Percentiles rank a stretch among this genome's conserved stretches.
Evolutionary conservation across 2,797 vertebrate genomes (phyloP).

Genomic region (Telmatherina bonti): DNA sequence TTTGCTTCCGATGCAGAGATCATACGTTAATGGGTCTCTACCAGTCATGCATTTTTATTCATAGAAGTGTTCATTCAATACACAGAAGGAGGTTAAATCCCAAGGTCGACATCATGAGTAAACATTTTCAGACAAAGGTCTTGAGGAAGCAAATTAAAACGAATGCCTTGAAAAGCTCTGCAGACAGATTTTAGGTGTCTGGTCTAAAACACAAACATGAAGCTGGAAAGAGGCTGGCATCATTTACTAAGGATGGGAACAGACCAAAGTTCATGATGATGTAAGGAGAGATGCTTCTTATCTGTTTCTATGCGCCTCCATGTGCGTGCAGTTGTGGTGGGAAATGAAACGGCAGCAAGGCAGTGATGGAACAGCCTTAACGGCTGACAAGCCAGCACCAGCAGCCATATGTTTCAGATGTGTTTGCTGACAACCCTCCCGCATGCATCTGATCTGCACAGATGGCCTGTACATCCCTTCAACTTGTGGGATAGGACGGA

Average conservation of each 20-base stretch:
- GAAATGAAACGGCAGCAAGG: slow-evolving; percentile 28
- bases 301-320: slow-evolving; percentile 14
- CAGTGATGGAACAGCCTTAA: slow-evolving; percentile 35
- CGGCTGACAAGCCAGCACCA: slow-evolving; percentile 42
- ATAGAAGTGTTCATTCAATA: no score
- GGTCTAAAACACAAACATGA: background rate
- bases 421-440: slow-evolving; percentile 30
- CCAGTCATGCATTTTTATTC: background rate
- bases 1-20: background rate
- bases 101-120: background rate
- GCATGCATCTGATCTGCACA: slow-evolving; percentile 52
- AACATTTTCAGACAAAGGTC: background rate
- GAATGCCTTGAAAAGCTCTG: background rate
- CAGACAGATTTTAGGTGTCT: slow-evolving; percentile 6
- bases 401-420: slow-evolving; percentile 62
- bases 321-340: slow-evolving; percentile 17
- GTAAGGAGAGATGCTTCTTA: background rate
- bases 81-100: background rate
- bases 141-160: slow-evolving; percentile 16
- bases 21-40: background rate
- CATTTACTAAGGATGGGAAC: background rate
- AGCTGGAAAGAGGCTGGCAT: background rate
- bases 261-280: background rate
- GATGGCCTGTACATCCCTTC: slow-evolving; percentile 35
- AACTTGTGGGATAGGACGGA: slow-evolving; percentile 21